A percentile compares a stretch with the other conserved stretches of the same genome.
Evolutionary conservation across 2,888 invertebrate species (phyloP).

Genomic region (Lithophane ornitopus): DNA sequence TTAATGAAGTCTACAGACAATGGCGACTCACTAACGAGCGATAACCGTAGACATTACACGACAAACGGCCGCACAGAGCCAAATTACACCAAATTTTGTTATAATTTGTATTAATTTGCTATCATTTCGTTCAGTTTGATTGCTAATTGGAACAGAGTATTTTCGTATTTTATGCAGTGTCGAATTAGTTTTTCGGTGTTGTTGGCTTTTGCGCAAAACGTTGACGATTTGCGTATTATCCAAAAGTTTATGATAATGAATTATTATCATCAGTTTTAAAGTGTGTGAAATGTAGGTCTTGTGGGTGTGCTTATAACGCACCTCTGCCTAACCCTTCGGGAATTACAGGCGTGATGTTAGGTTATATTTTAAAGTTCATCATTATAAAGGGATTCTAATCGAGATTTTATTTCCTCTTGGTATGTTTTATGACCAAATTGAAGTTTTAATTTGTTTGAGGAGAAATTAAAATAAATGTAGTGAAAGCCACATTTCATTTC

Average conservation of each 20-base stretch:
- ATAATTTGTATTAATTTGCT: constrained; percentile 63
- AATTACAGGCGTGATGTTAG: no score
- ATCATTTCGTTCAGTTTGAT: constrained; percentile 49
- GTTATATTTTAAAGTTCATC: background rate
- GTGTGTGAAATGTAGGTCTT: background rate
- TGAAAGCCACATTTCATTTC: background rate
- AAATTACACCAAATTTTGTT: constrained; percentile 71
- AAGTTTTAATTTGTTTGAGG: background rate
- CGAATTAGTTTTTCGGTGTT: background rate
- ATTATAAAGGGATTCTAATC: background rate
- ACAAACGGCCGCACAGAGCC: constrained; percentile 62
- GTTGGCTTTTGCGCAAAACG: background rate
- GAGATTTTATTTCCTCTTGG: background rate
- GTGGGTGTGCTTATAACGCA: no score
- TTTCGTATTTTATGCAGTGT: constrained; percentile 12
- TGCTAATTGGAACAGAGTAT: constrained; percentile 37
- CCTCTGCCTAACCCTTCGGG: no score
- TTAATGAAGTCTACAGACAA: constrained; percentile 73
- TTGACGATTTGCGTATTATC: background rate
- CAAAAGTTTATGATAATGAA: background rate
- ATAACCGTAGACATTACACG: constrained; percentile 73
- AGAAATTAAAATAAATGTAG: background rate
- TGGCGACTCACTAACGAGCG: constrained; percentile 73
- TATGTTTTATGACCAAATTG: background rate
- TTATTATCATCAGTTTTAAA: background rate